phyloP scores from a whole-genome alignment of 2,797 vertebrate species.

The Smutsia temminckii region DNA sequence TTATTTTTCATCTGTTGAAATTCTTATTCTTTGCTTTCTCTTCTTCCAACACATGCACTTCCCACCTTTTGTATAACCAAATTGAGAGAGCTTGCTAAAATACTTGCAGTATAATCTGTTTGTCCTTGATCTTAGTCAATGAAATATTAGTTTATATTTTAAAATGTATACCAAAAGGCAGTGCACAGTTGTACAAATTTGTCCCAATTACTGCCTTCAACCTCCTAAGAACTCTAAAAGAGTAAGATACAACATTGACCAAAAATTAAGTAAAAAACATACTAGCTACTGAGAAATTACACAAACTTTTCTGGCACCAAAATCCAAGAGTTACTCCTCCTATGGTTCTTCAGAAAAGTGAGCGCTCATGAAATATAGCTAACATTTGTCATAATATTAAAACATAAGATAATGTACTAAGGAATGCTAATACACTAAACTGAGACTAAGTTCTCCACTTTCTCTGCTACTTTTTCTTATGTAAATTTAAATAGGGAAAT shows the following conservation, averaged over 20 bases:
- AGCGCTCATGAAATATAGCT: not conserved
- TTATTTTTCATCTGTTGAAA: not conserved
- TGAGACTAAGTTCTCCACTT: not conserved
- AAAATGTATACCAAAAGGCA: not conserved
- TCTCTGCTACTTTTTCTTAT: not conserved
- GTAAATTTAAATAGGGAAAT: not conserved
- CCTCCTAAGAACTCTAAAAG: not conserved
- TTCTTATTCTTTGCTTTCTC: not conserved
- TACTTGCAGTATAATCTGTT: not conserved
- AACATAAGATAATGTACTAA: not conserved
- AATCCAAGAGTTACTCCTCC: not conserved
- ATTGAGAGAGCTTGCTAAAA: not conserved
- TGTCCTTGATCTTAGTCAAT: not conserved
- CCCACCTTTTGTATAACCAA: not conserved
- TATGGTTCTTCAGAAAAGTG: not conserved
- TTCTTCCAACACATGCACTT: not conserved
- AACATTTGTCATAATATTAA: not conserved
- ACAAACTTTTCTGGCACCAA: not conserved
- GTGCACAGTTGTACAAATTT: not conserved
- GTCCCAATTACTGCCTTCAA: not conserved
- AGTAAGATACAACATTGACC: not conserved
- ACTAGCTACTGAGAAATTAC: not conserved
- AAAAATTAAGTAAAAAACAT: constrained; percentile 3
- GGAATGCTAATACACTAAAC: not conserved
- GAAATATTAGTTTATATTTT: not conserved